Evolutionary conservation across 1,140 invertebrate species (phyloP).

Genomic region (Bombus waltoni): DNA sequence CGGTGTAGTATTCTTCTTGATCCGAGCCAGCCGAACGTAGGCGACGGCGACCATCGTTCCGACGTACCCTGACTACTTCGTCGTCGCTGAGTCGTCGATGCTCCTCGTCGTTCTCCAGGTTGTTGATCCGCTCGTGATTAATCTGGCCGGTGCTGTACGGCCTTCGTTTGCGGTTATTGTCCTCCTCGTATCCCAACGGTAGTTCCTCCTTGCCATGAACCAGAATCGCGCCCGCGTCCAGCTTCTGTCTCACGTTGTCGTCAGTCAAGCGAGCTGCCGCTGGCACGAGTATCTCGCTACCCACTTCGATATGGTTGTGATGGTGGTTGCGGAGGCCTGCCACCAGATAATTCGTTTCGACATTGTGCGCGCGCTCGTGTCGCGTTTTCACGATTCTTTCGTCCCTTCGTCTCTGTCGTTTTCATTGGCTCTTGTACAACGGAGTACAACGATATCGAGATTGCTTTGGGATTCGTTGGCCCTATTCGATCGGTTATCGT

Average conservation of each 20-base stretch:
- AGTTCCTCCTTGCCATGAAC: slow-evolving; percentile 88
- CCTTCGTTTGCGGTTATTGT: slow-evolving; percentile 62
- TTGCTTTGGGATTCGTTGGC: not conserved
- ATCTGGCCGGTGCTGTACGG: slow-evolving; percentile 64
- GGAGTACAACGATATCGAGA: no score
- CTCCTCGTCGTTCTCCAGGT: slow-evolving; percentile 55
- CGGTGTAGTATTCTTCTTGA: slow-evolving; percentile 58
- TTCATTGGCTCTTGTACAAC: no score
- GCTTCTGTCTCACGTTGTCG: slow-evolving; percentile 79
- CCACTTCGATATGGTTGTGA: slow-evolving; percentile 79
- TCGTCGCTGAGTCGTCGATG: slow-evolving; percentile 57
- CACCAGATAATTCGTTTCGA: slow-evolving; percentile 65
- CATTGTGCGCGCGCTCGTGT: slow-evolving; percentile 60
- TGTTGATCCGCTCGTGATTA: slow-evolving; percentile 54
- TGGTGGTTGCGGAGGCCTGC: slow-evolving; percentile 69
- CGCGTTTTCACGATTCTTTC: slow-evolving; percentile 32
- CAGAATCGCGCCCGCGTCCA: slow-evolving; percentile 78
- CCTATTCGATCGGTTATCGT: not conserved
- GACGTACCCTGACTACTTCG: slow-evolving; percentile 55
- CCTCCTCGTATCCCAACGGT: slow-evolving; percentile 77
- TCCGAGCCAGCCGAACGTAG: slow-evolving; percentile 57
- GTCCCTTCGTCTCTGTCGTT: not conserved
- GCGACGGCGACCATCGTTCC: slow-evolving; percentile 35
- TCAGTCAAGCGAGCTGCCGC: slow-evolving; percentile 72
- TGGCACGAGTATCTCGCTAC: slow-evolving; percentile 78